Evolutionary conservation across 30 jellyfish, hydroid and myxozoan genomes (phyloP).

Genomic region (Rhopilema esculentum): DNA sequence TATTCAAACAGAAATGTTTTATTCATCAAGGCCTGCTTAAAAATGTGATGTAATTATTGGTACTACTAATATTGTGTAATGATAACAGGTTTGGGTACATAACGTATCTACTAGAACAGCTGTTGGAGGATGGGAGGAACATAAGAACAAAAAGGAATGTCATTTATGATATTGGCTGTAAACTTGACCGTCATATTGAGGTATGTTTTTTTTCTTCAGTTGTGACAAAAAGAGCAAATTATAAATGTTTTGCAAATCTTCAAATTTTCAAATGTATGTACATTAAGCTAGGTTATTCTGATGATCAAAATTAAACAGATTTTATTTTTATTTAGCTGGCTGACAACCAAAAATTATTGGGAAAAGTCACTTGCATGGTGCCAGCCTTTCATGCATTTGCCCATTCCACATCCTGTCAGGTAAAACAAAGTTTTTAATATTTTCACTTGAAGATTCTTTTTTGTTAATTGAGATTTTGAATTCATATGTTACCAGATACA

Average conservation of each 20-base stretch:
- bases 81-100: constrained; percentile 1
- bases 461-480: not conserved
- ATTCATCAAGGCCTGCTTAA: too few relatives aligned
- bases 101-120: not conserved
- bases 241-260: not conserved
- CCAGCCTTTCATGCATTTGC: constrained; percentile 58
- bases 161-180: constrained; percentile 43
- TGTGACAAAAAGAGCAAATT: too few relatives aligned
- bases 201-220: not conserved
- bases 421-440: not conserved
- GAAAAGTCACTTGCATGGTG: constrained; percentile 28
- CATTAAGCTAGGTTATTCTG: too few relatives aligned
- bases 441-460: not conserved
- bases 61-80: too few relatives aligned
- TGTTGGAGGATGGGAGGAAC: not conserved
- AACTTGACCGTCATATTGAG: constrained; percentile 36
- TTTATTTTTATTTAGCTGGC: constrained; percentile 9
- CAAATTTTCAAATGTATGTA: too few relatives aligned
- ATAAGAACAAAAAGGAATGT: constrained; percentile 6
- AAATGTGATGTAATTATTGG: too few relatives aligned
- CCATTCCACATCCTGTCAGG: constrained; percentile 56
- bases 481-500: too few relatives aligned
- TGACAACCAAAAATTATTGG: constrained; percentile 4
- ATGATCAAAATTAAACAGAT: too few relatives aligned
- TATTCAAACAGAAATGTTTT: too few relatives aligned